Base-by-base conservation (phyloP, 2,888 invertebrate species). In the Hydrotaea diabolus region DNA sequence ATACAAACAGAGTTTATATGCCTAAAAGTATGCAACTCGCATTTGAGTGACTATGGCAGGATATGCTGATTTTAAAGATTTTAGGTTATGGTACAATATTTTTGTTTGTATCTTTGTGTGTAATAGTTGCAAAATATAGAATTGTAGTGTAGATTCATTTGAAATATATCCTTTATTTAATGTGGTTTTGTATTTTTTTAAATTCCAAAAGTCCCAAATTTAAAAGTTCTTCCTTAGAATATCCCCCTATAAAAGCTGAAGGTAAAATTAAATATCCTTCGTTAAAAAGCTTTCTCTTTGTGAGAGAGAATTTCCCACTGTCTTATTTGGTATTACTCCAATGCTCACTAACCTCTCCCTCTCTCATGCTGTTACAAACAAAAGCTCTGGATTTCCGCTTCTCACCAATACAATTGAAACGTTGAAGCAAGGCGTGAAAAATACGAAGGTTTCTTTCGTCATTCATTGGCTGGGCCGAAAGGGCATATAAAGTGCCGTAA, bases 401-500 rank as follows among this genome's bases (percentile, higher is more conserved):
- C 43, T 43, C 36, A 21, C 43, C 19, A 3, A 36, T 64, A 36
- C 17, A 46, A 19, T 36, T 0, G 80, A 59, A 81, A 71, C 78
- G 74, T 49, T 49, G 0, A 11, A 77, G 46, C 46, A 81, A 11
- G 36, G 4, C 26, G 39, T 36, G 31, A n/a, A 8, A 1, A 5
- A 53, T 15, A 3, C 5, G 23, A 57, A n/a, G 73, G 71, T 26
- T 46, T 2, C 17, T 62, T 82, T 73, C 59, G 21, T 57, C 75
- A 64, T 69, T 78, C 73, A 85, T 85, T 85, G 84, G 84, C 69
- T 85, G 62, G 0, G 17, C 31, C 31, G 17, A 53, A 75, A 49
- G 19, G 62, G 39, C 19, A 13, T 78, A 78, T 83, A 72, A 85
- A 80, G 69, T 15, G 19, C 17, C n/a, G 31, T 15, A 4, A 72